Evolutionary conservation across 1,140 invertebrate genomes (phyloP).

Genomic region (Tetramorium alpestre): DNA sequence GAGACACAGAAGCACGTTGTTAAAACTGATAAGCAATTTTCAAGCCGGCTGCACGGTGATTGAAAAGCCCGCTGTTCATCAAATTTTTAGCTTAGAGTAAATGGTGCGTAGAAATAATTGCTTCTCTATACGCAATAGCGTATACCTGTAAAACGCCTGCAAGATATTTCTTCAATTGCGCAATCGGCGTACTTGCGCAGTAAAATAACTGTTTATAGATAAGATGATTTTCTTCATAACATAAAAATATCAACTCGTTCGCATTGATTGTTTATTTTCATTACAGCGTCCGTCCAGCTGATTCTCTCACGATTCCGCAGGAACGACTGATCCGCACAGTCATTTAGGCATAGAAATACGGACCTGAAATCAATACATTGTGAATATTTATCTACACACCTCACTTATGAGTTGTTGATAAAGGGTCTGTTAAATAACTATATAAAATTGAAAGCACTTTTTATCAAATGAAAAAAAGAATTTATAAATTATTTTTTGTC

Average conservation of each 20-base stretch:
- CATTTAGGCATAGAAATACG: neutral
- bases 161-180: conserved; percentile 9
- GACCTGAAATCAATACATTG: neutral
- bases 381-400: neutral
- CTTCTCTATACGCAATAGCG: neutral
- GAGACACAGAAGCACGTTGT: conserved; percentile 50
- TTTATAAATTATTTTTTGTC: neutral
- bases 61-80: conserved; percentile 42
- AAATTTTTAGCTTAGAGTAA: conserved; percentile 38
- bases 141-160: conserved; percentile 16
- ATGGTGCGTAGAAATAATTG: conserved; percentile 47
- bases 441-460: neutral
- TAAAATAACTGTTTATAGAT: conserved; percentile 14
- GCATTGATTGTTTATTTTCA: neutral
- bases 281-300: neutral
- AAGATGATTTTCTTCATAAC: neutral
- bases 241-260: conserved; percentile 22
- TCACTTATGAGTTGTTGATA: neutral
- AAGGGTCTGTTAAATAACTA: neutral
- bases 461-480: neutral
- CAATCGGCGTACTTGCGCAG: neutral
- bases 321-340: neutral
- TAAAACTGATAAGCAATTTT: conserved; percentile 47
- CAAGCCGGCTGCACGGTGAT: conserved; percentile 34
- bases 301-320: conserved; percentile 1